Percentiles rank a stretch among this genome's conserved stretches.
Conservation (phyloP, 2,888 invertebrate genomes). For the Lithophane leautieri region DNA sequence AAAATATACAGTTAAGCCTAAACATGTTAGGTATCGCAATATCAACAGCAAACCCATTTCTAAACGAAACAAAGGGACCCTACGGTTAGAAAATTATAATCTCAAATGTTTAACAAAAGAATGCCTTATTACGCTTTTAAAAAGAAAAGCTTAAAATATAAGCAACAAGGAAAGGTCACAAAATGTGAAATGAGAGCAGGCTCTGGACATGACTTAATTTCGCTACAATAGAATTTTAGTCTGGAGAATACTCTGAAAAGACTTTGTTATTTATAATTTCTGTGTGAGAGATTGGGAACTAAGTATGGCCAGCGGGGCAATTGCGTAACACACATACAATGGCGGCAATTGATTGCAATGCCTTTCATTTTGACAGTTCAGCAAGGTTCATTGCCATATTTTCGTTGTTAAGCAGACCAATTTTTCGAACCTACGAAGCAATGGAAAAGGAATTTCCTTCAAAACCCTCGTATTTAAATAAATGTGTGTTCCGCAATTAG, state of each 20-base stretch:
- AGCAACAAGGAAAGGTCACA: conserved; percentile 20
- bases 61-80: conserved; percentile 35
- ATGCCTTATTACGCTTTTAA: conserved; percentile 43
- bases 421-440: no score
- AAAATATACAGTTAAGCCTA: conserved; percentile 8
- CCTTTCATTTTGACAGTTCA: no score
- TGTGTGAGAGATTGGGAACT: background rate
- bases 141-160: conserved; percentile 35
- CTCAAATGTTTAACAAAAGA: conserved; percentile 50
- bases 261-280: background rate
- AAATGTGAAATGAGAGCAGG: conserved; percentile 36
- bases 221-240: conserved; percentile 33
- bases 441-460: no score
- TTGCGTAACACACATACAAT: no score
- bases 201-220: conserved; percentile 23
- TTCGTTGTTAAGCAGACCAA: no score
- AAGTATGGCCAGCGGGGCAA: no score
- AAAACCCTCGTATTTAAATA: no score
- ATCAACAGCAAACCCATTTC: conserved; percentile 13
- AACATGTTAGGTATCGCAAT: conserved; percentile 22
- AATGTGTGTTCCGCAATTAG: no score
- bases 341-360: no score
- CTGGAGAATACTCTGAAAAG: background rate
- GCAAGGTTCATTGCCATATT: no score
- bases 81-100: conserved; percentile 51